Base-by-base conservation (phyloP, 1,140 invertebrate genomes). In the Pachyrhynchus sulphureomaculatus region DNA sequence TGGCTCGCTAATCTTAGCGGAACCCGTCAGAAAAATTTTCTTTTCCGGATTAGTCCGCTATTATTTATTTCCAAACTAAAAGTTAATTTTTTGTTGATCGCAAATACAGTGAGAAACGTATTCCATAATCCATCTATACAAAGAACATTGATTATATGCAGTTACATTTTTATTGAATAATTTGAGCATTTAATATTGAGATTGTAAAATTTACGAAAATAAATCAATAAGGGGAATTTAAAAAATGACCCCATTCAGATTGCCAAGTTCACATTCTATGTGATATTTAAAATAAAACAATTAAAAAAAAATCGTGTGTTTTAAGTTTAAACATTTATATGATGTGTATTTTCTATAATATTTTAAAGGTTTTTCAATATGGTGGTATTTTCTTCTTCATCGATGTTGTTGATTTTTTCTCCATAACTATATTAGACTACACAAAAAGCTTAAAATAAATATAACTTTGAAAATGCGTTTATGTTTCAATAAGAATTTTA, bases 191-290 rank as follows among this genome's bases (percentile, higher is more conserved):
- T 48, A 9, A 24, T 49, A 21, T 24, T 49, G 47, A 32, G 15
- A 49, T 23, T n/a, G 13, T 39, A 18, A 23, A 44, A 2, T 44
- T 4, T 20, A 39, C 3, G 15, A 37, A 37, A 37, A 39, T n/a
- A 13, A 17, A 44, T n/a, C 17, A n/a, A n/a, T n/a, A n/a, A n/a
- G 20, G 26, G 24, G 10, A 23, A 12, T 13, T 34, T 49, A 12
- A 20, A 20, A 32, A 23, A 32, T 32, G 47, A n/a, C 21, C n/a
- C n/a, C 17, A n/a, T 49, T 12, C n/a, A 24, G n/a, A 33, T 49
- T 49, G 47, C 47, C 47, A 49, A 49, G 47, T 49, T 32, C 13
- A 49, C 47, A 49, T 8, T 34, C 47, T 32, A 32, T 49, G 47
- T 49, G 47, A 49, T 49, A 49, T 44, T 44, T 18, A 49, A 49